phyloP scores from a whole-genome alignment of 2,797 vertebrate species.

The Hylomyscus alleni region DNA sequence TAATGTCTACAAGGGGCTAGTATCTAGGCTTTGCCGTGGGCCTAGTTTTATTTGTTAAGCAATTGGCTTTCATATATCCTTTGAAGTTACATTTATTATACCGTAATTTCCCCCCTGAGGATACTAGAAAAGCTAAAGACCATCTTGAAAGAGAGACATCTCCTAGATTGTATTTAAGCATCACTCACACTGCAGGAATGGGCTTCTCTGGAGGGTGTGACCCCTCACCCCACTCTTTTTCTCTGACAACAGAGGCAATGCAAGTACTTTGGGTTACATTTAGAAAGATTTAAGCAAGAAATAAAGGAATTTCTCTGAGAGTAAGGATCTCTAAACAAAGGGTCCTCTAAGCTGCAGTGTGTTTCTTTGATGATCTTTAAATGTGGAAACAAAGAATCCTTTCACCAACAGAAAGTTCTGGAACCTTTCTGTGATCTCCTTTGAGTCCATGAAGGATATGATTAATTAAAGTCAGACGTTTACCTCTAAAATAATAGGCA shows the following conservation, averaged over 20 bases:
- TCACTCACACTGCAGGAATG: background rate
- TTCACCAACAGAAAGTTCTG: background rate
- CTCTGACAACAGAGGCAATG: background rate
- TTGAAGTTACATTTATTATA: slow-evolving; percentile 15
- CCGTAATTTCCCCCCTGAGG: background rate
- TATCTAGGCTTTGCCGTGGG: background rate
- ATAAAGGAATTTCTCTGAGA: background rate
- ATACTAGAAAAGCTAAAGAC: background rate
- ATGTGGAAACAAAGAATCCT: background rate
- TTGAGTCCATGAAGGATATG: slow-evolving; percentile 61
- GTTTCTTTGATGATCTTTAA: slow-evolving; percentile 55
- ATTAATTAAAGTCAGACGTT: slow-evolving; percentile 79
- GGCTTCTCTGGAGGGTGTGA: background rate
- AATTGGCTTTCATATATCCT: slow-evolving; percentile 19
- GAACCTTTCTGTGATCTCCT: slow-evolving; percentile 71
- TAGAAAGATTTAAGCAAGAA: slow-evolving; percentile 43
- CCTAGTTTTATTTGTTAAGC: slow-evolving; percentile 31
- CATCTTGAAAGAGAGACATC: background rate
- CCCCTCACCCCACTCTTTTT: background rate
- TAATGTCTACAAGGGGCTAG: background rate
- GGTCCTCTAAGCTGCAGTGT: background rate
- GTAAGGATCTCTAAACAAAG: slow-evolving; percentile 16
- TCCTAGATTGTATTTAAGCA: background rate
- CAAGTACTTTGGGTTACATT: background rate
- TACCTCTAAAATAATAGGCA: slow-evolving; percentile 77